Evolutionary conservation across 37 sponge, comb jelly and placozoan genomes (phyloP).

Genomic region (Cliona cf. orientalis): DNA sequence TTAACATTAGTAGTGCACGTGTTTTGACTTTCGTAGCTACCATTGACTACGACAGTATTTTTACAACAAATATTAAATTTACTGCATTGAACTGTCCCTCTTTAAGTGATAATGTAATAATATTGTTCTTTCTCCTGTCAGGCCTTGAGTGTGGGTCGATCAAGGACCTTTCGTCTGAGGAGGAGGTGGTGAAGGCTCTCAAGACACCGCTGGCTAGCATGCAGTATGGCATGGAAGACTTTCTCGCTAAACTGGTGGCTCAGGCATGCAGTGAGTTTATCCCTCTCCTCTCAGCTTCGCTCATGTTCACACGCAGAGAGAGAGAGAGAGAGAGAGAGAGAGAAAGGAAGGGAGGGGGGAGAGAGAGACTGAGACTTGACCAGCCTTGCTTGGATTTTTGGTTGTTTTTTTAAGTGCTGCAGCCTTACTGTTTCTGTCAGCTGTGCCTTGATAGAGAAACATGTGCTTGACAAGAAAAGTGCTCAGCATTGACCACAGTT

Average conservation of each 20-base stretch:
- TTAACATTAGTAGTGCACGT: too few relatives aligned
- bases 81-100: background rate
- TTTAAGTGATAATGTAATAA: background rate
- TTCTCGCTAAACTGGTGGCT: slow-evolving; percentile 86
- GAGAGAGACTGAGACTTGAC: too few relatives aligned
- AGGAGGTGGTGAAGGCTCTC: slow-evolving; percentile 72
- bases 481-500: too few relatives aligned
- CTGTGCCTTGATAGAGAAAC: too few relatives aligned
- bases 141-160: slow-evolving; percentile 69
- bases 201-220: slow-evolving; percentile 82
- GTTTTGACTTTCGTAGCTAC: too few relatives aligned
- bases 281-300: background rate
- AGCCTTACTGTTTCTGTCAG: too few relatives aligned
- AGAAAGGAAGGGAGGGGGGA: slow-evolving; percentile 1
- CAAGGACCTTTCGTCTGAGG: slow-evolving; percentile 53
- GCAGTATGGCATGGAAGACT: slow-evolving; percentile 92
- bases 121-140: background rate
- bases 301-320: background rate
- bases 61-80: too few relatives aligned
- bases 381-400: background rate
- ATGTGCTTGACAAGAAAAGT: too few relatives aligned
- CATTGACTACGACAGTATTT: too few relatives aligned
- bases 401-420: background rate
- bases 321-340: slow-evolving; percentile 15
- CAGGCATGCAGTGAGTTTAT: slow-evolving; percentile 89